Evolutionary conservation across 53 echinoderm and acorn worm species (phyloP).

Genomic region (Glandiceps talaboti): DNA sequence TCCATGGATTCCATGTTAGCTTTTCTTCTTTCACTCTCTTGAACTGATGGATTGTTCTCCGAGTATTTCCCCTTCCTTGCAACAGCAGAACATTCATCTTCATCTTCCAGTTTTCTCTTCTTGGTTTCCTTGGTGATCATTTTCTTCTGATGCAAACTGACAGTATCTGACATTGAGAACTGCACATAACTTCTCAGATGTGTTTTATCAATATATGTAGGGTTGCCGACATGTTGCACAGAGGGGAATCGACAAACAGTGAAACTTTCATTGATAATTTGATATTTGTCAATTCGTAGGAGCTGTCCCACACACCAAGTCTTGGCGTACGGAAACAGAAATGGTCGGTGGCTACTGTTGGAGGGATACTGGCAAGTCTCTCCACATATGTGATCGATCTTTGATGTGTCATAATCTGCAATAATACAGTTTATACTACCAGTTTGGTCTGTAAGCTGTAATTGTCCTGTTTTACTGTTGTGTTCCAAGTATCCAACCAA

Average conservation of each 20-base stretch:
- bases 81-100: background rate
- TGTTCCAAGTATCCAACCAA: conserved; percentile 22
- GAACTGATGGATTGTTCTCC: too few relatives aligned
- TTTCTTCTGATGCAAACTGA: background rate
- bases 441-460: conserved; percentile 29
- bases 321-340: conserved; percentile 3
- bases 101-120: background rate
- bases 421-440: conserved; percentile 23
- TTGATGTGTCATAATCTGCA: background rate
- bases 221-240: conserved; percentile 6
- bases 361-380: background rate
- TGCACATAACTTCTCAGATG: background rate
- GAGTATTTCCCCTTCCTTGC: background rate
- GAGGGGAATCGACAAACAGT: background rate
- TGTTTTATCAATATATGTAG: background rate
- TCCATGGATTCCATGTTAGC: too few relatives aligned
- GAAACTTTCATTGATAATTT: conserved; percentile 23
- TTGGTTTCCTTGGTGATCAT: background rate
- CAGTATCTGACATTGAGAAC: background rate
- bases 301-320: conserved; percentile 30
- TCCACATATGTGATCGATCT: background rate
- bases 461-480: conserved; percentile 14
- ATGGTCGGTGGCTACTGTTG: background rate
- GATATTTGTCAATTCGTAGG: conserved; percentile 25
- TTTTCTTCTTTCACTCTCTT: too few relatives aligned